phyloP scores from a whole-genome alignment of 1,140 invertebrate species.

The Tribolium castaneum region DNA sequence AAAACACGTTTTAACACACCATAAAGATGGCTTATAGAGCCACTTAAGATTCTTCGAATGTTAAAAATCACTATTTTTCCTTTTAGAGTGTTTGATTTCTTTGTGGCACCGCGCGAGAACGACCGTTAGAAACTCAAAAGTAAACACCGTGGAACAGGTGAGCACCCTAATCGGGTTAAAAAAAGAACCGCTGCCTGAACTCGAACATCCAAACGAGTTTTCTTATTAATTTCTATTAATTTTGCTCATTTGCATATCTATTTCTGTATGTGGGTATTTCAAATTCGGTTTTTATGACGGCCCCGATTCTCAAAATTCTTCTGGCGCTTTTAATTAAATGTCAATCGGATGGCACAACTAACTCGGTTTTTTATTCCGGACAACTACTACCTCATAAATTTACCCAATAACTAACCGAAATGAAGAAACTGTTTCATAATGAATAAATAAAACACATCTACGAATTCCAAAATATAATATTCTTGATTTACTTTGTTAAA shows the following conservation, averaged over 20 bases:
- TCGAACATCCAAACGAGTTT: conserved; percentile 12
- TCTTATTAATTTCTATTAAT: conserved; percentile 26
- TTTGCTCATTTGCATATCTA: conserved; percentile 19
- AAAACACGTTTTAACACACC: conserved; percentile 32
- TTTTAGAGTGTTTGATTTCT: conserved; percentile 21
- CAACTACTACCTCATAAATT: background rate
- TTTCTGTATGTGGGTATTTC: background rate
- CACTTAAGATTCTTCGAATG: conserved; percentile 30
- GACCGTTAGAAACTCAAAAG: conserved; percentile 1
- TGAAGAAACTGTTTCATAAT: background rate
- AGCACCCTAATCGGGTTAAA: background rate
- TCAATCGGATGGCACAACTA: background rate
- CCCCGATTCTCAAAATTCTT: background rate
- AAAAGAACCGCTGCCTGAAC: conserved; percentile 5
- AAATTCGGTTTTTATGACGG: background rate
- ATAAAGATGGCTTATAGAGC: conserved; percentile 31
- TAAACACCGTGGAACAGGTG: background rate
- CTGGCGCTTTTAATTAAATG: conserved; percentile 2
- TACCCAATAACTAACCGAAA: background rate
- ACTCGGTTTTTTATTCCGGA: background rate
- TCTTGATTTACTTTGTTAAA: no score
- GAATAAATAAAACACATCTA: background rate
- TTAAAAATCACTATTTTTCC: conserved; percentile 21
- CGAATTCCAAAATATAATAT: no score
- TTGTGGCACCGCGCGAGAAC: background rate